These are phyloP conservation scores for Empis stercorea DNA, from an alignment of 2,888 invertebrate genomes.

Conservation along the genomic window DNA sequence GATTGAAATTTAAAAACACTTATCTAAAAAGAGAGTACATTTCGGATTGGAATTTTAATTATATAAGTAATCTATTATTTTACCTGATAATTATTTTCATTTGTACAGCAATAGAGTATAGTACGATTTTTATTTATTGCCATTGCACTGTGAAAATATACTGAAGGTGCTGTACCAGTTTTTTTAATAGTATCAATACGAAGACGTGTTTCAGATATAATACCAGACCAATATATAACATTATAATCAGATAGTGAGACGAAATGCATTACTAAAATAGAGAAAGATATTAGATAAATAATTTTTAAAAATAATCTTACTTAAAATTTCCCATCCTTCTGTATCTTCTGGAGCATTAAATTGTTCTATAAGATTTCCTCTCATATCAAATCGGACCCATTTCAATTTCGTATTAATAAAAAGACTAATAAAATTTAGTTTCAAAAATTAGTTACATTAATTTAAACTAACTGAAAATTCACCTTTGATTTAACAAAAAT, in stretches of 20 bases:
- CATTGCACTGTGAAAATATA: conserved; percentile 41
- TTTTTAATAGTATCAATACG: conserved; percentile 47
- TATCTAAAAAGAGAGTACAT: conserved; percentile 13
- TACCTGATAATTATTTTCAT: conserved; percentile 47
- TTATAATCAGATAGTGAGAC: conserved; percentile 53
- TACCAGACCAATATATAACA: conserved; percentile 70
- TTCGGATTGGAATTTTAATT: background rate
- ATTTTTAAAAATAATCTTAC: conserved; percentile 35
- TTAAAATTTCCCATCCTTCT: conserved; percentile 59
- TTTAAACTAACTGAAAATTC: background rate
- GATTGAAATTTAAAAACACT: conserved; percentile 22
- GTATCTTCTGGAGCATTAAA: conserved; percentile 44
- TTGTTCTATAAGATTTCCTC: conserved; percentile 55
- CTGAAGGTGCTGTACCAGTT: conserved; percentile 17
- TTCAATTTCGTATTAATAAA: conserved; percentile 63
- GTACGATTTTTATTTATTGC: conserved; percentile 54
- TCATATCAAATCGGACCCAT: conserved; percentile 67
- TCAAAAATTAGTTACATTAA: no score
- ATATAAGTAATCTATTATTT: background rate
- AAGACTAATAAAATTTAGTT: conserved; percentile 33
- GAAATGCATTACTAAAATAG: conserved; percentile 54
- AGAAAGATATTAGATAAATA: background rate
- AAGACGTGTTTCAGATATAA: conserved; percentile 61
- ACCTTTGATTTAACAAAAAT: conserved; percentile 50
- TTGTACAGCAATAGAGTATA: conserved; percentile 56